Base-by-base conservation (phyloP, 2,113 vertebrate species). In the Corynorhinus townsendii region DNA sequence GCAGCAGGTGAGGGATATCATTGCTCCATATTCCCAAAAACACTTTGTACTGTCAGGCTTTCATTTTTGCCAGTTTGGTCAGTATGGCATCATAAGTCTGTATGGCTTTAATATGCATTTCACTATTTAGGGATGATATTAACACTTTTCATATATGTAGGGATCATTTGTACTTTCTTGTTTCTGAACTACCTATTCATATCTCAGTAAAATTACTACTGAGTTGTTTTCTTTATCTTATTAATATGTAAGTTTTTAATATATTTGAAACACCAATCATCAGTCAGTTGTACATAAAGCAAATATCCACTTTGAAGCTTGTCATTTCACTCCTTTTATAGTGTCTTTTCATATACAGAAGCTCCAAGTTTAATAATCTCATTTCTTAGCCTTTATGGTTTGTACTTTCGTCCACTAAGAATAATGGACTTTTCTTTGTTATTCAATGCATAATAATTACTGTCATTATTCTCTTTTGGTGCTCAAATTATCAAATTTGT, bases 391-490 rank as follows among this genome's bases (percentile, higher is more conserved):
- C 43, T 92, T 94, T 68, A 38, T n/a, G 45, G 45, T 68, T 85
- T 80, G 4, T 87, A 71, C 77, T 90, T 92, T 73, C 35, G 22
- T 40, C 43, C 86, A 75, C 49, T 72, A 87, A 89, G 47, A 96
- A 64, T 88, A 76, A 92, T 86, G 52, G 16, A 54, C 68, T 92
- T 93, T 92, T 96, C 89, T 95, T 71, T 89, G 62, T 38, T 91
- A 90, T 90, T 95, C 45, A 64, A 66, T 64, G 30, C 14, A 19
- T 79, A 85, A 94, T 49, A 88, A 81, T 92, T 77, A 79, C 89
- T 35, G 2, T 72, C 76, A 93, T 92, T 94, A 54, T 94, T 90
- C 83, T 59, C 68, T 90, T 75, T 35, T 47, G 16, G 2, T 89
- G 35, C 16, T 81, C 52, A 77, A 64, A 89, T 76, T 80, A 45